phyloP scores from a whole-genome alignment of 2,113 vertebrate species.

The Leuciscus idus region DNA sequence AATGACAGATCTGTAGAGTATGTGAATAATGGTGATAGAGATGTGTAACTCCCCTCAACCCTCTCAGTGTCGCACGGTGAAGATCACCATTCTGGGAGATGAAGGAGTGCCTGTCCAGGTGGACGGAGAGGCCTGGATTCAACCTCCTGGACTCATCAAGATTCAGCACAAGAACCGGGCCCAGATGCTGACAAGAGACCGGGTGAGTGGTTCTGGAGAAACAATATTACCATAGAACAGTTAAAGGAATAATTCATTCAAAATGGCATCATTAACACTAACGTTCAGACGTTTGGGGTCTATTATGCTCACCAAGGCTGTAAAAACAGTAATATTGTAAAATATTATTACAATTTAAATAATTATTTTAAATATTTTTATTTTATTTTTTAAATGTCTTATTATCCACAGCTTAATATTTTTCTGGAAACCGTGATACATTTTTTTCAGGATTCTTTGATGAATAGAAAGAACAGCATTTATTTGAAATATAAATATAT shows the following conservation, averaged over 20 bases:
- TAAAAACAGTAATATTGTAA: background rate
- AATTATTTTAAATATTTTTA: background rate
- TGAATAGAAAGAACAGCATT: too few species aligned
- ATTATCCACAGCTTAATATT: too few species aligned
- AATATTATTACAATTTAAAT: background rate
- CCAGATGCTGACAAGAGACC: conserved; percentile 96
- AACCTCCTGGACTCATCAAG: conserved; percentile 95
- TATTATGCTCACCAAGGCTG: background rate
- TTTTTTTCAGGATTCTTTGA: too few species aligned
- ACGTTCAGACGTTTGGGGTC: background rate
- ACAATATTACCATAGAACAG: background rate
- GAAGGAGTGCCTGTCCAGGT: conserved; percentile 97
- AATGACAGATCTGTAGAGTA: too few species aligned
- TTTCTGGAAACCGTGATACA: too few species aligned
- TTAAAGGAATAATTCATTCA: background rate
- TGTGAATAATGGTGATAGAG: background rate
- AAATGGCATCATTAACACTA: background rate
- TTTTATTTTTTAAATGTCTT: too few species aligned
- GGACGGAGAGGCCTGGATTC: conserved; percentile 97
- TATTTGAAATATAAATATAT: too few species aligned
- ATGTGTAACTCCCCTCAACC: background rate
- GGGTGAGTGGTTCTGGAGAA: conserved; percentile 77
- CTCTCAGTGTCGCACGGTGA: conserved; percentile 89
- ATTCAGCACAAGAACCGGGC: conserved; percentile 97
- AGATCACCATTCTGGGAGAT: conserved; percentile 97